Percentiles rank a stretch among this genome's conserved stretches.
These are phyloP conservation scores for Cettia cetti DNA, from an alignment of 2,113 vertebrate genomes.

Conservation along the genomic window DNA sequence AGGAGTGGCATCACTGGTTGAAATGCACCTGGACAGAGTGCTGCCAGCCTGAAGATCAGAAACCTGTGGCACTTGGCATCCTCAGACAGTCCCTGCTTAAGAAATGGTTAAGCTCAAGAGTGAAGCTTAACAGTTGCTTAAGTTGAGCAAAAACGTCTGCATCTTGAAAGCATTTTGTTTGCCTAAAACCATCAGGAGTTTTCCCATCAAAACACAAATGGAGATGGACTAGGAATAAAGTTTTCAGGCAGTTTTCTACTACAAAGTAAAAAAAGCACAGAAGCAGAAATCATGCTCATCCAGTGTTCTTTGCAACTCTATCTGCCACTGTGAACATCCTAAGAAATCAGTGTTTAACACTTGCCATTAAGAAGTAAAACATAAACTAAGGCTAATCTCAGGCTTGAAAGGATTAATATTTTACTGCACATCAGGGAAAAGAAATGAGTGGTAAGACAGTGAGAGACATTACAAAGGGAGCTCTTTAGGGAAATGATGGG, in stretches of 20 bases:
- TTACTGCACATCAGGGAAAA: not conserved
- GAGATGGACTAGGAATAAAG: not conserved
- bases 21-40: not conserved
- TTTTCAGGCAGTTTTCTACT: not conserved
- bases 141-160: not conserved
- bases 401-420: not conserved
- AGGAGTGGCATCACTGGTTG: not conserved
- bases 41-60: not conserved
- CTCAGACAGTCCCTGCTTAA: not conserved
- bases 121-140: not conserved
- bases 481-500: not conserved
- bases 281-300: not conserved
- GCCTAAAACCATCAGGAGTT: not conserved
- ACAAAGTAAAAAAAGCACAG: not conserved
- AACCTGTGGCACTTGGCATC: not conserved
- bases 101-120: not conserved
- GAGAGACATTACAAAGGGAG: not conserved
- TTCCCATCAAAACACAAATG: not conserved
- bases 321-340: not conserved
- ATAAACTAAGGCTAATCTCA: not conserved
- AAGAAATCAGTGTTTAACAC: not conserved
- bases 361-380: not conserved
- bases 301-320: not conserved
- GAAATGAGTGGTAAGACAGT: not conserved
- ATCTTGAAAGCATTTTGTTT: not conserved